Conservation (phyloP, 2,888 invertebrate species). For the Drosophila ochracea region DNA sequence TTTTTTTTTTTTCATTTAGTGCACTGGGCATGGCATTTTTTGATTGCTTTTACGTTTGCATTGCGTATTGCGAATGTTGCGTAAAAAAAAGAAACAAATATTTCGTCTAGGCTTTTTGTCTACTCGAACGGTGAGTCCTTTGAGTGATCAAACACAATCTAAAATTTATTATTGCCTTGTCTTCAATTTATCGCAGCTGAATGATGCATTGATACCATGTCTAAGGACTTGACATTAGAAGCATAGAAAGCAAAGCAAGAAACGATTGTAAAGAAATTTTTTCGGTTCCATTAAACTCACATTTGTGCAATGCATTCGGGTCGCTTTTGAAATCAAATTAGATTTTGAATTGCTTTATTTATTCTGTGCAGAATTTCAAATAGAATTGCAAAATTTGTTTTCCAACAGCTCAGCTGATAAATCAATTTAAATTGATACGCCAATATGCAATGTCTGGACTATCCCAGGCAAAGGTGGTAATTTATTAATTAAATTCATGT, state of each 20-base stretch:
- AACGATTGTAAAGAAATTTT: not conserved
- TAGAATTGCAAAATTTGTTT: not conserved
- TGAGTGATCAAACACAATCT: constrained; percentile 52
- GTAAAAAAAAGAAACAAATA: constrained; percentile 29
- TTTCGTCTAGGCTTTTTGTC: constrained; percentile 47
- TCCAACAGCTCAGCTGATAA: not conserved
- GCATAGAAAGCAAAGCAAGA: not conserved
- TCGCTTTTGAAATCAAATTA: not conserved
- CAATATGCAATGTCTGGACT: constrained; percentile 6
- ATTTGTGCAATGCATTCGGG: not conserved
- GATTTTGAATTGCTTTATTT: not conserved
- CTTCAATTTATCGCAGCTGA: constrained; percentile 20
- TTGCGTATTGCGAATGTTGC: constrained; percentile 48
- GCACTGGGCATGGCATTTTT: constrained; percentile 70
- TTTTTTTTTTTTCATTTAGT: not conserved
- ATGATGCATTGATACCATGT: constrained; percentile 2
- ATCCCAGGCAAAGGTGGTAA: constrained; percentile 25
- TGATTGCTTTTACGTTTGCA: constrained; percentile 77
- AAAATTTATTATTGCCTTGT: constrained; percentile 38
- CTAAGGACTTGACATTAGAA: not conserved
- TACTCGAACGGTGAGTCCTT: constrained; percentile 24
- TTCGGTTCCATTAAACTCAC: constrained; percentile 13
- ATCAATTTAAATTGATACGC: constrained; percentile 2
- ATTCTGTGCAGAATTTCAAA: not conserved
- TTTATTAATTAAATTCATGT: constrained; percentile 56